Evolutionary conservation across 2,797 vertebrate genomes (phyloP), one percentile per base, ranked within the genome.

Genomic region (Jordanella pulchra): DNA sequence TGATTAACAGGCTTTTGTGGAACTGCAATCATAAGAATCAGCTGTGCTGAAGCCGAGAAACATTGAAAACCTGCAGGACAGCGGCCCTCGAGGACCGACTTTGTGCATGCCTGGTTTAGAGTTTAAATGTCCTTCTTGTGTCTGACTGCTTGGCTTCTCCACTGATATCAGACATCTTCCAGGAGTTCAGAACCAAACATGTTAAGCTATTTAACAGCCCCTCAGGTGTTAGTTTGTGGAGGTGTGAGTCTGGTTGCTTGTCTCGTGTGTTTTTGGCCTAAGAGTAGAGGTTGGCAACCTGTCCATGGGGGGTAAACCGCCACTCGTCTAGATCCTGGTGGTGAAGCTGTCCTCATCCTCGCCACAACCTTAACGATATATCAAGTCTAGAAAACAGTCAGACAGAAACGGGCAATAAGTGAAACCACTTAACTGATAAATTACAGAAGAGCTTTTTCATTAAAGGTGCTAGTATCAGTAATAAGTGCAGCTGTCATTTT

Each of bases 401-500:
- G 30, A 35, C 10, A 21, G 30, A 60, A 60, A 14, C 23, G 4
- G 30, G 30, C 10, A 61, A 5, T 61, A 61, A 23, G 3, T 61
- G 21, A 39, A 61, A 23, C 58, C 10, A 39, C 56, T 60, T 60
- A 30, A 61, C 13, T 18, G 3, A 35, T 39, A 61, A 39, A 35
- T 23, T 13, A 61, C 58, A 39, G 11, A 35, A 35, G 11, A 21
- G 17, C 23, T 18, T 47, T n/a, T 56, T 60, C 28, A 69, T n/a
- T 21, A 75, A 32, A 14, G 9, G 77, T 73, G 68, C 61, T 4
- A 39, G 63, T 25, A 72, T 74, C 65, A 42, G 44, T 61, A 6
- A 39, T 61, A 11, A 21, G 10, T 35, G 30, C 23, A 39, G 30
- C 3, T 61, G 30, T 39, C 58, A 61, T 39, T 2, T 39, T 61